Evolutionary conservation across 1,140 invertebrate genomes (phyloP).

Genomic region (Odontomachus brunneus): DNA sequence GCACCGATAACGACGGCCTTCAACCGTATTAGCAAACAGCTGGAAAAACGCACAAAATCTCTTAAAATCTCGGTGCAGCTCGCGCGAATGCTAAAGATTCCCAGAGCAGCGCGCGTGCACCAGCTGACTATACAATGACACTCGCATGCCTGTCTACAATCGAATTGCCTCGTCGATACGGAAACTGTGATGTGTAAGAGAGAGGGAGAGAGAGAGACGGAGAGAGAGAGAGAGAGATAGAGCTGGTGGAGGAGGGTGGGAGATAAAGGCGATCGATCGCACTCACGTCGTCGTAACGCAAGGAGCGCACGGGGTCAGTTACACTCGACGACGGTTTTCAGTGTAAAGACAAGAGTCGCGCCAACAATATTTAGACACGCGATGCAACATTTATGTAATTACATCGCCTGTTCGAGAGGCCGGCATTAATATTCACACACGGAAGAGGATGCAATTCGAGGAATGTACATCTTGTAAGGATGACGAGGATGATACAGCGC

Average conservation of each 20-base stretch:
- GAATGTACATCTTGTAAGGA: slow-evolving; percentile 1
- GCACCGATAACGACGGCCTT: background rate
- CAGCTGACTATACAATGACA: too few species aligned
- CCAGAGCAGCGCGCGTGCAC: background rate
- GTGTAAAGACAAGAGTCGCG: slow-evolving; percentile 44
- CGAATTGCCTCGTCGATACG: too few species aligned
- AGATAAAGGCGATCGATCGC: slow-evolving; percentile 44
- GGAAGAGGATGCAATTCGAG: slow-evolving; percentile 39
- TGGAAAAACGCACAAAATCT: background rate
- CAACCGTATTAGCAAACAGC: background rate
- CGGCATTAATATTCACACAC: slow-evolving; percentile 52
- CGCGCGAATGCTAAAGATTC: background rate
- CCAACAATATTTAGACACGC: slow-evolving; percentile 54
- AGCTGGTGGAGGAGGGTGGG: background rate
- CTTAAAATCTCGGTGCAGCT: background rate
- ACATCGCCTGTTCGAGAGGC: background rate
- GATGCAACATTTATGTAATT: slow-evolving; percentile 50
- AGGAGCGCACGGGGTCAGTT: slow-evolving; percentile 56
- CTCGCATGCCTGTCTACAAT: too few species aligned
- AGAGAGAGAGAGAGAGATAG: background rate
- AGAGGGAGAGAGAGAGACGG: background rate
- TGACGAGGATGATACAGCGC: background rate
- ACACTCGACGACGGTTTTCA: slow-evolving; percentile 41
- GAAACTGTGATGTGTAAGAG: too few species aligned
- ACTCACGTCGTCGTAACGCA: slow-evolving; percentile 2